Base-by-base conservation (phyloP, 2,797 vertebrate genomes). In the Furcifer pardalis region DNA sequence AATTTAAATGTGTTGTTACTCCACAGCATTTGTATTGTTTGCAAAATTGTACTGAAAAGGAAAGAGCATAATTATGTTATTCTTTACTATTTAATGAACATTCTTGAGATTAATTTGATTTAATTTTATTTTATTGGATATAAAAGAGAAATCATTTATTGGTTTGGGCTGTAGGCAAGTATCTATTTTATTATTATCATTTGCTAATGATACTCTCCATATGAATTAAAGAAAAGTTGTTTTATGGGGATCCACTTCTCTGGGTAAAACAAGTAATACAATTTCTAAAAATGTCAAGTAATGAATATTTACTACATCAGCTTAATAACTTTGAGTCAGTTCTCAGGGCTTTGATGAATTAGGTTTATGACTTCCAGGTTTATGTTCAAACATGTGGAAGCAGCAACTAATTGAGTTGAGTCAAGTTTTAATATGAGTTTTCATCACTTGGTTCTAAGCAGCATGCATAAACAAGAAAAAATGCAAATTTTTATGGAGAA, bases 71-170 rank as follows among this genome's bases (percentile, higher is more conserved):
- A 72, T 84, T 82, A 35, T 59, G 1, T 46, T 69, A 90, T 82
- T 72, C 10, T 32, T 69, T 81, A 59, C 84, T 89, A 89, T 63
- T 56, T 79, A 90, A 83, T 32, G 0, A 81, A 25, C 86, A 17
- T 59, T 89, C 60, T 82, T 35, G 2, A 69, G 86, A 82, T 85
- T 86, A 87, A 12, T 25, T 79, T 88, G 32, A 63, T 73, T 44
- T 49, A 25, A 83, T 68, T 63, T 92, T 46, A 35, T 84, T 85
- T 91, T 84, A 81, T 35, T 83, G 6, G 35, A 82, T 89, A 35
- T 84, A 65, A 68, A 85, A 44, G 85, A 7, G 42, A 71, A 84
- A 27, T 5, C 23, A 37, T 60, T 87, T 69, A 44, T 1, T 71
- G 83, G 7, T 17, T 77, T 83, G 81, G 86, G 21, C 52, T 63